phyloP scores from a whole-genome alignment of 1,140 invertebrate species.

The Agraylea sexmaculata region DNA sequence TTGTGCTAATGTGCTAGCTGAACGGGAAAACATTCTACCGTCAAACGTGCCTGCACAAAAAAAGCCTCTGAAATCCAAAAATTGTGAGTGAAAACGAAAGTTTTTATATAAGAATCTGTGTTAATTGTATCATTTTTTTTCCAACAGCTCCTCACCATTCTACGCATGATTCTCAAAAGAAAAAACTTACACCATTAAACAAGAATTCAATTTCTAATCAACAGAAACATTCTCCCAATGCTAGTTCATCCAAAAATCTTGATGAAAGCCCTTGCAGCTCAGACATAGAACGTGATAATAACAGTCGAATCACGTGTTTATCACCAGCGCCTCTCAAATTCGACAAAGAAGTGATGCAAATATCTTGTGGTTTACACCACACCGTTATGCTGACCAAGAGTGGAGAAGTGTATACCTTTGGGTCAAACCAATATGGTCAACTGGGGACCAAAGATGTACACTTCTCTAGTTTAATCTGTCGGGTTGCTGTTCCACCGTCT shows the following conservation, averaged over 20 bases:
- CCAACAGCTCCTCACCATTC: too few species aligned
- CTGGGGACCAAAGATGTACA: conserved; percentile 78
- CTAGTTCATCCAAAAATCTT: neutral
- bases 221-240: too few species aligned
- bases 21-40: conserved; percentile 21
- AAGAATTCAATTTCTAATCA: too few species aligned
- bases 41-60: neutral
- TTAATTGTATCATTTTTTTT: too few species aligned
- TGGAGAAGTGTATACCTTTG: conserved; percentile 72
- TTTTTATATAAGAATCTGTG: too few species aligned
- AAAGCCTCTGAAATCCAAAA: conserved; percentile 1
- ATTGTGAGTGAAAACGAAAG: too few species aligned
- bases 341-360: conserved; percentile 60
- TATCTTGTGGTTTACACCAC: conserved; percentile 85
- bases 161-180: too few species aligned
- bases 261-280: conserved; percentile 15
- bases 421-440: conserved; percentile 90
- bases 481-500: conserved; percentile 59
- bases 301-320: conserved; percentile 28
- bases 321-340: conserved; percentile 42
- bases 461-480: conserved; percentile 59
- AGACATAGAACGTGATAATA: conserved; percentile 1
- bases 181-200: too few species aligned
- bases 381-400: conserved; percentile 50
- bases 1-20: conserved; percentile 64